Evolutionary conservation across 2,113 vertebrate genomes (phyloP), one percentile per base, ranked within the genome.

Genomic region (Chaetodon trifascialis): DNA sequence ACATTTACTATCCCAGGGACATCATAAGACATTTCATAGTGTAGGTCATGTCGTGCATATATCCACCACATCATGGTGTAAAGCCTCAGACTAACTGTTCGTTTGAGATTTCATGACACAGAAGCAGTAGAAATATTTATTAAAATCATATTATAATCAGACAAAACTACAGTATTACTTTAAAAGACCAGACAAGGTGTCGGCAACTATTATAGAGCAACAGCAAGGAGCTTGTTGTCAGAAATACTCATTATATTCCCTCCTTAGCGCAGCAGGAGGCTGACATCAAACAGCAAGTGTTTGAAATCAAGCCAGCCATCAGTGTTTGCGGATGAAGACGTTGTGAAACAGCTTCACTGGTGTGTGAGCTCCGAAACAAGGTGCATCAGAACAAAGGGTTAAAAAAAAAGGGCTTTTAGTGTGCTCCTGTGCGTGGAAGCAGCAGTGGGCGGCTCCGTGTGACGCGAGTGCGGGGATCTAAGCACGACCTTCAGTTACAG

Each of bases 401-500:
- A 51, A 67, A 78, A 66, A 46, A 56, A 66, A 34, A 36, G 58
- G 56, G 74, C 83, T 73, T 86, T 17, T 64, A 74, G 59, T 72
- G 17, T 10, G 71, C 14, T 79, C 52, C 47, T 63, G 63, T 19
- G 40, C 1, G 7, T 21, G 44, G 65, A 80, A 52, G 21, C 51
- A 51, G 46, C 60, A 70, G 78, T 11, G 74, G 72, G 59, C 4
- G 67, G 49, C 58, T 85, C 4, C 0, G 46, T 16, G 64, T 68
- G 83, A 78, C 64, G 69, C 9, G 4, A 42, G 40, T 4, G 21
- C 59, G 66, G 54, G 17, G 78, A 84, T 83, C 54, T 64, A 54
- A 76, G 73, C 70, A 34, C 56, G 77, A 91, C 88, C 90, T 91
- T 85, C 87, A 88, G 59, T 81, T 80, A 82, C 54, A 82, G 77